Conservation (phyloP, 92 coral and sea anemone genomes). For the Zoanthus sansibaricus region DNA sequence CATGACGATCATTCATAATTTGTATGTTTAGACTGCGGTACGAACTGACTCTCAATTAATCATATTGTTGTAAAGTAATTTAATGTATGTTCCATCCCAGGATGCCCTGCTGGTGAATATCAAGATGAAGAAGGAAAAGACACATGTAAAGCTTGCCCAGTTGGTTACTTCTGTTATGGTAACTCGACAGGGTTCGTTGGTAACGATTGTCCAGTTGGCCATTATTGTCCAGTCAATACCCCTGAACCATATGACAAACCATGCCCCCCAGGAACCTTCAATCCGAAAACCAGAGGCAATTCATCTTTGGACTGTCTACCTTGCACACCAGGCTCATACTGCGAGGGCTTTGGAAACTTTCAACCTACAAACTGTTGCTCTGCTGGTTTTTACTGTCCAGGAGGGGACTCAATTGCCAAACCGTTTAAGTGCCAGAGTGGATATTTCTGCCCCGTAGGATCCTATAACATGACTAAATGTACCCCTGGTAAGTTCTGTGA, state of each 20-base stretch:
- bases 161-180: conserved; percentile 91
- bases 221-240: conserved; percentile 82
- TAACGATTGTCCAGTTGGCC: conserved; percentile 86
- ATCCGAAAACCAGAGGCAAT: conserved; percentile 83
- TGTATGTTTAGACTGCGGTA: too few species aligned
- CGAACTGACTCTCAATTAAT: too few species aligned
- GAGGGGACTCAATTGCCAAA: conserved; percentile 73
- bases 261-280: conserved; percentile 89
- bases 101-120: conserved; percentile 92
- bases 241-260: conserved; percentile 78
- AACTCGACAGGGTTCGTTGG: conserved; percentile 81
- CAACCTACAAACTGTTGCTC: conserved; percentile 90
- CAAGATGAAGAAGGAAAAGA: conserved; percentile 83
- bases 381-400: conserved; percentile 94
- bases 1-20: too few species aligned
- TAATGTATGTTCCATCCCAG: conserved; percentile 42
- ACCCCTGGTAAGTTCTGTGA: conserved; percentile 86
- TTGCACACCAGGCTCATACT: conserved; percentile 84
- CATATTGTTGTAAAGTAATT: background rate
- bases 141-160: conserved; percentile 82
- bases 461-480: conserved; percentile 89
- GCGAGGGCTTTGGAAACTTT: conserved; percentile 83
- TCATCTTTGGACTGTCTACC: conserved; percentile 82
- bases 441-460: conserved; percentile 77
- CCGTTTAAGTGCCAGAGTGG: conserved; percentile 79